Evolutionary conservation across 2,113 vertebrate species (phyloP).

Genomic region (Emydura subglobosa): DNA sequence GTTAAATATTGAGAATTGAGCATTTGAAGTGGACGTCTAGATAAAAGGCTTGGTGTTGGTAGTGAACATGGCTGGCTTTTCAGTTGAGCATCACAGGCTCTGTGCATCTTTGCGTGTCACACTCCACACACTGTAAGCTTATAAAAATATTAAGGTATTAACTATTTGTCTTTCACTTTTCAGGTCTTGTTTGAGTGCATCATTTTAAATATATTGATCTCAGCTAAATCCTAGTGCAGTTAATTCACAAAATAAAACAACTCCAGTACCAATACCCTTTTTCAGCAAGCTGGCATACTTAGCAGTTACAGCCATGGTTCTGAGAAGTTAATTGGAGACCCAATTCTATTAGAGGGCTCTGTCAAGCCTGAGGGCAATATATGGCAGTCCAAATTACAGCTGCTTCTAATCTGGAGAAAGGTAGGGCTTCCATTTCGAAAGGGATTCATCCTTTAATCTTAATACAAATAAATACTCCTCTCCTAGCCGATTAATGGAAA

Average conservation of each 20-base stretch:
- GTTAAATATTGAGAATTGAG: not conserved
- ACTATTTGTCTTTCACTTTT: not conserved
- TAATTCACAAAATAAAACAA: fast-evolving
- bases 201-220: not conserved
- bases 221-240: not conserved
- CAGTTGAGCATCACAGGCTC: not conserved
- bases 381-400: constrained; percentile 19
- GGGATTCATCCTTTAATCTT: constrained; percentile 21
- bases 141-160: not conserved
- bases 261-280: fast-evolving
- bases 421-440: not conserved
- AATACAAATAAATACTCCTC: not conserved
- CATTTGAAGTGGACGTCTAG: not conserved
- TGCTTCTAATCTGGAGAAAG: not conserved
- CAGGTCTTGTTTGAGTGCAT: not conserved
- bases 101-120: not conserved
- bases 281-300: not conserved
- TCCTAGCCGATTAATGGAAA: not conserved
- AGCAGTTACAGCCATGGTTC: not conserved
- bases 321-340: not conserved
- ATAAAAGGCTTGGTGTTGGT: not conserved
- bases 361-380: not conserved
- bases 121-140: not conserved
- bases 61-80: not conserved
- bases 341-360: not conserved